phyloP scores from a whole-genome alignment of 1,140 invertebrate species.

The Pantala flavescens region DNA sequence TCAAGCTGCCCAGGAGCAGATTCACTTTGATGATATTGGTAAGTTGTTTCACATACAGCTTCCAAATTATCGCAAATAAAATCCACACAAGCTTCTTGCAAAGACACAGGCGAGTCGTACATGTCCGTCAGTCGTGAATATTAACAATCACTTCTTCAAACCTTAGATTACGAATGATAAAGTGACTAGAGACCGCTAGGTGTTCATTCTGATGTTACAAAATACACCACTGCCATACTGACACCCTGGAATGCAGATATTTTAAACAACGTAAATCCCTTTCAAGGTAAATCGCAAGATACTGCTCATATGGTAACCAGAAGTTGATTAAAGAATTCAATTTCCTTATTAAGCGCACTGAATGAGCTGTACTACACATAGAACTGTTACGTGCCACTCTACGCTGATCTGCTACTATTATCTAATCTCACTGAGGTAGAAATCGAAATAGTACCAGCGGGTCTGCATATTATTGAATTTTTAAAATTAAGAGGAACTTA shows the following conservation, averaged over 20 bases:
- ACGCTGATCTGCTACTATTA: no score
- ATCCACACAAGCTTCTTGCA: conserved; percentile 57
- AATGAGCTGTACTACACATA: no score
- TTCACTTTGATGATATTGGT: conserved; percentile 7
- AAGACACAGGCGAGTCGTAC: conserved; percentile 50
- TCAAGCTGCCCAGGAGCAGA: not conserved
- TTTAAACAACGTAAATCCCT: not conserved
- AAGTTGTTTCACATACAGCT: conserved; percentile 36
- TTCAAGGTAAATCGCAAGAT: no score
- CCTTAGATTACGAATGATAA: not conserved
- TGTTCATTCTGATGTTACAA: not conserved
- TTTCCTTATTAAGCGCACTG: no score
- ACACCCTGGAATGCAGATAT: conserved; percentile 1
- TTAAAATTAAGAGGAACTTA: no score
- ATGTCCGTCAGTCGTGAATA: conserved; percentile 33
- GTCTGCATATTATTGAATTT: no score
- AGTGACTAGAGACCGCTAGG: not conserved
- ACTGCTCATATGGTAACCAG: no score
- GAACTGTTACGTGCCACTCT: no score
- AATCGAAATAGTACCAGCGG: no score
- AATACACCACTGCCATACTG: not conserved
- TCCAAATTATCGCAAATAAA: conserved; percentile 58
- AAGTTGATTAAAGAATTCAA: no score
- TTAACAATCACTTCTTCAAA: not conserved
- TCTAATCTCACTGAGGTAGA: no score